Percentiles rank a stretch among this genome's conserved stretches.
These are phyloP conservation scores for Chelonus formosanus DNA, from an alignment of 2,888 invertebrate genomes.

Conservation along the genomic window DNA sequence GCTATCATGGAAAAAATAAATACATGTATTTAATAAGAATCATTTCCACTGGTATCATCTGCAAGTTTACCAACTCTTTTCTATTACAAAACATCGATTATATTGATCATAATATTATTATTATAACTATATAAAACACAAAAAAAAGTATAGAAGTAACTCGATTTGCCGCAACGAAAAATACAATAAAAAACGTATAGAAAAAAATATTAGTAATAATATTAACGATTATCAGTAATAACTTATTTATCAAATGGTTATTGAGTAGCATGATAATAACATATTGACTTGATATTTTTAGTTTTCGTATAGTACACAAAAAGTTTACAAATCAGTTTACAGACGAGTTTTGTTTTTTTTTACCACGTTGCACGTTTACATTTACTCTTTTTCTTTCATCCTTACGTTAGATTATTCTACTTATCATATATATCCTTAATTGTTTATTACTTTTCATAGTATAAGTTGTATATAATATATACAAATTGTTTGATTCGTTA, in stretches of 20 bases:
- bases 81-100: too few species aligned
- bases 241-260: too few species aligned
- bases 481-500: constrained; percentile 53
- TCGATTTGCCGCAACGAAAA: too few species aligned
- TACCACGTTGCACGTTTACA: constrained; percentile 22
- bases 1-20: constrained; percentile 8
- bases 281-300: constrained; percentile 19
- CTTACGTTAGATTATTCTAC: constrained; percentile 25
- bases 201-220: too few species aligned
- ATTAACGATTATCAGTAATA: too few species aligned
- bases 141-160: too few species aligned
- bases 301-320: constrained; percentile 43
- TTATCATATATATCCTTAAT: constrained; percentile 37
- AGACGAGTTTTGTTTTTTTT: constrained; percentile 25
- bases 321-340: constrained; percentile 39
- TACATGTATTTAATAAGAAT: constrained; percentile 2
- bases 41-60: too few species aligned
- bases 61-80: too few species aligned
- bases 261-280: too few species aligned
- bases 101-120: too few species aligned
- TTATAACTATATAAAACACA: too few species aligned
- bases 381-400: constrained; percentile 21
- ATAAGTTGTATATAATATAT: constrained; percentile 55
- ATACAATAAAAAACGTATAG: too few species aligned
- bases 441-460: constrained; percentile 39